A percentile compares a stretch with the other conserved stretches of the same genome.
phyloP scores from a whole-genome alignment of 2,797 vertebrate species.

The Ctenopoma multispine region DNA sequence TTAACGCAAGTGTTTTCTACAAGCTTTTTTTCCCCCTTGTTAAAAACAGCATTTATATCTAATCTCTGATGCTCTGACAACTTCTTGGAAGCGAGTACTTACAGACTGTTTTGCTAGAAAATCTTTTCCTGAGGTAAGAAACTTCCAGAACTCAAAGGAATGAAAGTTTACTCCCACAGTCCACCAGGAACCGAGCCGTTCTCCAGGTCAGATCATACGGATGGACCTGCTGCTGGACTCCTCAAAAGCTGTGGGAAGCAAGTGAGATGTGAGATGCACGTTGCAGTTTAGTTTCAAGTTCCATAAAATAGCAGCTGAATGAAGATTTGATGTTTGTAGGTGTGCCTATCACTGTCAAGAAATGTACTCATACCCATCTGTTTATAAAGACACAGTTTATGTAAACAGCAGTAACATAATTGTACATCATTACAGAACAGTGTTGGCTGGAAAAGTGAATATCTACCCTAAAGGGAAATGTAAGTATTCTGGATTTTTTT shows the following conservation, averaged over 20 bases:
- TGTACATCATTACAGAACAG: conserved; percentile 56
- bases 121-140: conserved; percentile 32
- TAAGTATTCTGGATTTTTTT: conserved; percentile 7
- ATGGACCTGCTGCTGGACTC: conserved; percentile 15
- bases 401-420: conserved; percentile 51
- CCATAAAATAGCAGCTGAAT: conserved; percentile 41
- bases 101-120: conserved; percentile 38
- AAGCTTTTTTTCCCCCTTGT: conserved; percentile 20
- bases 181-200: conserved; percentile 27
- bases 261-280: conserved; percentile 25
- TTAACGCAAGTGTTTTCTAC: conserved; percentile 12
- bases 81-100: conserved; percentile 40
- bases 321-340: conserved; percentile 29
- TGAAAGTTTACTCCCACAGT: conserved; percentile 32
- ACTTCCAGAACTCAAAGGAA: conserved; percentile 17
- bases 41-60: conserved; percentile 43
- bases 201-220: conserved; percentile 12
- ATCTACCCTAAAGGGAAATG: conserved; percentile 39
- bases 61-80: conserved; percentile 43
- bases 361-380: conserved; percentile 32
- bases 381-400: conserved; percentile 50
- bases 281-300: conserved; percentile 31
- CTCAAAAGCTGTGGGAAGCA: conserved; percentile 7
- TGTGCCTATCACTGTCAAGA: conserved; percentile 43
- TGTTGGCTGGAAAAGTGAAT: conserved; percentile 48